Base-by-base conservation (phyloP, 1,140 invertebrate genomes). In the Pararge aegeria region DNA sequence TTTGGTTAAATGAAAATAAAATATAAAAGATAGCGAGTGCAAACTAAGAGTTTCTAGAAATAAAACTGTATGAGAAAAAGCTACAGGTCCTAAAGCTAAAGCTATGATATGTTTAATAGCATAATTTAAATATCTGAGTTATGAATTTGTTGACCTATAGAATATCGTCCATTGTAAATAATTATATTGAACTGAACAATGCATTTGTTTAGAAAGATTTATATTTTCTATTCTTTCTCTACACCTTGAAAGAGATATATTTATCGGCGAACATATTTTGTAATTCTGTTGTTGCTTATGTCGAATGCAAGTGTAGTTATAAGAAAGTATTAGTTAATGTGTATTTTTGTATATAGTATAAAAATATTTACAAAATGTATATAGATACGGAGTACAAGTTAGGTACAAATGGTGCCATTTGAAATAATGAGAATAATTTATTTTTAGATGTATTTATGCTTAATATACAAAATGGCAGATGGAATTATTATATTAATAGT, bases 371-470 rank as follows among this genome's bases (percentile, higher is more conserved):
- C 29, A 24, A 2, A 21, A 38, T 21, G 20, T 16, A 9, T 16
- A 20, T 42, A 46, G 37, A 34, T 5, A 40, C 2, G 29, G 38
- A 42, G 38, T 12, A 38, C 34, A 38, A 38, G 34, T 1, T 27
- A 27, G n/a, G 30, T 42, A 18, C 18, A 42, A 42, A 16, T 42
- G 38, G 55, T 58, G 48, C 55, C 48, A 58, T 42, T 51, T 51
- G 16, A 27, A 40, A 50, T 18, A 51, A 9, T 34, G 7, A 15
- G 27, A 15, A 18, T 51, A 57, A 58, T 42, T 58, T 58, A 58
- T 58, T 58, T 29, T 57, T 42, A 29, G 34, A 51, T 9, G 9
- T 40, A 51, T 51, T 51, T 58, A 48, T 1, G 12, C 10, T 12
- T 42, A n/a, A 6, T 51, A 34, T 50, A 29, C 5, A 18, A 18